Evolutionary conservation across 2,113 vertebrate genomes (phyloP), one percentile per base, ranked within the genome.

Genomic region (Oncorhynchus clarkii): DNA sequence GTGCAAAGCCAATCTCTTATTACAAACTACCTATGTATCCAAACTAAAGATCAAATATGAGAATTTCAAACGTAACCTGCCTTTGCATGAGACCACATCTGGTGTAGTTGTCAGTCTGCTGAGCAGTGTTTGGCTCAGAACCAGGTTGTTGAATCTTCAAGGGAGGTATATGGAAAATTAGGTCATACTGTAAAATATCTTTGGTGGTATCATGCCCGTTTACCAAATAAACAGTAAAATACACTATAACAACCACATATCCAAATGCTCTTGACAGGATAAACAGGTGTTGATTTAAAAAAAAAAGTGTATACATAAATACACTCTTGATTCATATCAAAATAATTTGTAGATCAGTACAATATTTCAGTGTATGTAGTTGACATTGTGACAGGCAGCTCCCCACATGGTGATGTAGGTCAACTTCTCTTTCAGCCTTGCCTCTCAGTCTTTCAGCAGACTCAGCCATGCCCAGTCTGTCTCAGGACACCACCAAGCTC

Each of bases 361-460:
- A 26, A 64, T 24, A 75, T 81, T 48, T 66, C 34, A 22, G 60
- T 11, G 7, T 74, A 72, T 84, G n/a, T 49, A 54, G 26, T 45
- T 66, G 79, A 73, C 24, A 70, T 75, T 88, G 66, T 86, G 78
- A 84, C 82, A 88, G 84, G 80, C 82, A 87, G 84, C 82, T 67
- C 84, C 73, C 79, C 80, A 80, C 65, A 85, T 88, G 78, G 78
- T 76, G 89, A 93, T 92, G 81, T 93, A 92, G 91, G 92, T 92
- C 91, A 93, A 79, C 81, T 77, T 87, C 90, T 87, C 78, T 86
- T 88, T 80, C 79, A 89, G 80, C 79, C 81, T 77, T 83, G 83
- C 78, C 84, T 86, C 88, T 84, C 81, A 79, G 89, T 81, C 78
- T 83, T 80, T 84, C 85, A 83, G 71, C 80, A 84, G 82, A 6